phyloP scores from a whole-genome alignment of 2,888 invertebrate species.

The Phengaris alcon region DNA sequence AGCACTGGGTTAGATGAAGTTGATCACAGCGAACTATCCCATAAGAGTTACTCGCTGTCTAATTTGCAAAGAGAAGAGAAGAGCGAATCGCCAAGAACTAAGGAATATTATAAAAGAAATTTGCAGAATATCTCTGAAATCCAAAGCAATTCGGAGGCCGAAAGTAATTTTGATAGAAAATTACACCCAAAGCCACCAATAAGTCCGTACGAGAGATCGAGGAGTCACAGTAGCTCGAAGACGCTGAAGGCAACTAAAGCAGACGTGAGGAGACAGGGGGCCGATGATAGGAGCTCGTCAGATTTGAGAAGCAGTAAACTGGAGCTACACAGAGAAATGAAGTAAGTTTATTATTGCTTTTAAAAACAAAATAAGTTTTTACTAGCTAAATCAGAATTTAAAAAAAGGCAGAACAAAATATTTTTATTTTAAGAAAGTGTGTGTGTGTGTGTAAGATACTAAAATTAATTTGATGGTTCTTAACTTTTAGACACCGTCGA shows the following conservation, averaged over 20 bases:
- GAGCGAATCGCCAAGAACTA: constrained; percentile 57
- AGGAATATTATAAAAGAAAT: constrained; percentile 68
- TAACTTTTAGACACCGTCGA: constrained; percentile 55
- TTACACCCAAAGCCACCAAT: constrained; percentile 63
- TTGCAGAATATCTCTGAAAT: constrained; percentile 80
- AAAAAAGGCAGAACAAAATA: too few relatives aligned
- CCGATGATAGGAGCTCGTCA: constrained; percentile 53
- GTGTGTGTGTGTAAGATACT: not conserved
- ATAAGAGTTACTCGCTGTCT: constrained; percentile 68
- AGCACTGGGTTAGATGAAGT: constrained; percentile 68
- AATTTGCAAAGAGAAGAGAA: constrained; percentile 63
- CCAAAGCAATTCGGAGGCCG: constrained; percentile 67
- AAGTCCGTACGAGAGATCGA: constrained; percentile 66
- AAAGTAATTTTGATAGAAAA: constrained; percentile 60
- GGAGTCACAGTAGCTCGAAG: constrained; percentile 73
- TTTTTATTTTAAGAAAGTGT: too few relatives aligned
- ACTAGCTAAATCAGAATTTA: too few relatives aligned
- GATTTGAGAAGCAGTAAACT: constrained; percentile 68
- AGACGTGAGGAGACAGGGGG: constrained; percentile 50
- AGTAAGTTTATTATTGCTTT: constrained; percentile 53
- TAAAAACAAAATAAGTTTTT: not conserved
- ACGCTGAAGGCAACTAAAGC: constrained; percentile 57
- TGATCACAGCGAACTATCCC: constrained; percentile 59
- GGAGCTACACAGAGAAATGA: constrained; percentile 61
- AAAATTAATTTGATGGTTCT: not conserved